Evolutionary conservation across 2,888 invertebrate species (phyloP), one percentile per base, ranked within the genome.

Genomic region (Perizoma flavofasciatum): DNA sequence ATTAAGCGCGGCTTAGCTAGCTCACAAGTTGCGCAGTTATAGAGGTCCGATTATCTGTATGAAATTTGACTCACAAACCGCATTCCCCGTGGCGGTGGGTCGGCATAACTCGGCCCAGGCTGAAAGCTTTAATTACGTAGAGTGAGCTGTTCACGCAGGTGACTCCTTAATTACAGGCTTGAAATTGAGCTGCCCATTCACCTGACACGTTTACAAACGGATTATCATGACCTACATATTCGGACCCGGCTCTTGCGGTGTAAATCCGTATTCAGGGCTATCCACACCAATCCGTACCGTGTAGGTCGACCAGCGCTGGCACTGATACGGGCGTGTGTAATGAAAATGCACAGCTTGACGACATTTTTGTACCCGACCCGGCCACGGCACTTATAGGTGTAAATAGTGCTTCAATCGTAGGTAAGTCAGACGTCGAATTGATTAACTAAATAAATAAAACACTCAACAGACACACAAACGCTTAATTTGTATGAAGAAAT

Each of bases 111-210:
- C 86, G 88, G 82, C 84, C 86, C 83, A 79, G 85, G 83, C 85
- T 86, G 88, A 88, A 87, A 86, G 88, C 87, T 86, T 88, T 88
- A 90, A 91, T 91, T 91, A 89, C 83, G 83, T 79, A 75, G 79
- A 88, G 88, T 84, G 88, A 88, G 86, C 84, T 88, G 89, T 90
- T 87, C 89, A 88, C 87, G 86, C 91, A 91, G 91, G 90, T 91
- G 89, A 87, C 90, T 89, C 89, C 87, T 90, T 89, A 89, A 91
- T 91, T 89, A 89, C 82, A 80, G 82, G 82, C 82, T 80, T 80
- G 83, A 82, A 86, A 89, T 88, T 86, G 88, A 90, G 85, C 89
- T 86, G 86, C 86, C 89, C 88, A 86, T 87, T 88, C 83, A 81
- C 78, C 83, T 89, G 89, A 86, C 88, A 85, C 83, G 83, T 87